A percentile compares a stretch with the other conserved stretches of the same genome.
These are phyloP conservation scores for Noctilio leporinus DNA, from an alignment of 2,113 vertebrate genomes.

Conservation along the genomic window DNA sequence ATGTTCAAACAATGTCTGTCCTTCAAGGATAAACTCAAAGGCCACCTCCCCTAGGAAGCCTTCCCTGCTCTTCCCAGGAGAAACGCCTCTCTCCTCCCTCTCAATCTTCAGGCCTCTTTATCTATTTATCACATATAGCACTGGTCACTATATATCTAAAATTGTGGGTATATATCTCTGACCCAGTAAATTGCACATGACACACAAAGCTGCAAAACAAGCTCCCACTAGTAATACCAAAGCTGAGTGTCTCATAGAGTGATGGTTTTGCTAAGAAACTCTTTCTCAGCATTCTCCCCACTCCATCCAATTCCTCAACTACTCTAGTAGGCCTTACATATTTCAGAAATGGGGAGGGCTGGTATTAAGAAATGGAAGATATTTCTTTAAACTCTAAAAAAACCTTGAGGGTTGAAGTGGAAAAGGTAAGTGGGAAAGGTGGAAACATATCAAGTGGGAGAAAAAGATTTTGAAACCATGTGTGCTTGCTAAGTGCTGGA, in stretches of 20 bases:
- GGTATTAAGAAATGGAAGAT: background rate
- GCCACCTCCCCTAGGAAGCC: background rate
- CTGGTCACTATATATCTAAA: background rate
- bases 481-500: background rate
- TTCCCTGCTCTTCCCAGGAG: background rate
- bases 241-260: background rate
- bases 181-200: background rate
- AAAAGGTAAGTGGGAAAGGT: background rate
- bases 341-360: background rate
- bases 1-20: background rate
- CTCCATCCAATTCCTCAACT: background rate
- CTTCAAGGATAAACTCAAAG: background rate
- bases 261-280: background rate
- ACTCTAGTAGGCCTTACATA: background rate
- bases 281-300: background rate
- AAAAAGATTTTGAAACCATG: background rate
- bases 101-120: background rate
- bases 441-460: background rate
- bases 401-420: background rate
- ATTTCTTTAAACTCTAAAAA: background rate
- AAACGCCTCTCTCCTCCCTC: background rate
- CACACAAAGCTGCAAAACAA: background rate
- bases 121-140: background rate
- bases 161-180: background rate
- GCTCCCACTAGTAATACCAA: fast-evolving